Conservation (phyloP, 1,140 invertebrate species). For the Helicoverpa armigera region DNA sequence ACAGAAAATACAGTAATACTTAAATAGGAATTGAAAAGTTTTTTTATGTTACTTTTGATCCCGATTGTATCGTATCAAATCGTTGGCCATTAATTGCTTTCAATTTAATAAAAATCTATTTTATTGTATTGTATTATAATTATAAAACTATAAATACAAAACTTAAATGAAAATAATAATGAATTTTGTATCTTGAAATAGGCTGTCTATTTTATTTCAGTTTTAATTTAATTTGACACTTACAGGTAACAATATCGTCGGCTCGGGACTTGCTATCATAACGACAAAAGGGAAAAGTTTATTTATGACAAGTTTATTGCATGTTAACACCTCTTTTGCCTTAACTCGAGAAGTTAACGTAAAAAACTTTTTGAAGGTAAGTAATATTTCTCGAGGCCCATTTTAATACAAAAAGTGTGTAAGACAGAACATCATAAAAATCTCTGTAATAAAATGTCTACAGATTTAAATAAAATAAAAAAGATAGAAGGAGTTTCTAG, state of each 20-base stretch:
- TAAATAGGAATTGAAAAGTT: too few relatives aligned
- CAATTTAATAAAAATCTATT: too few relatives aligned
- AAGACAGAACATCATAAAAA: slow-evolving; percentile 6
- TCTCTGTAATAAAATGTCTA: neutral
- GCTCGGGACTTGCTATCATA: slow-evolving; percentile 3
- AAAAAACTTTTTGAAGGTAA: slow-evolving; percentile 33
- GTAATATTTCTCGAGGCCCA: slow-evolving; percentile 23
- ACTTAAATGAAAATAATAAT: too few relatives aligned
- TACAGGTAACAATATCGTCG: neutral
- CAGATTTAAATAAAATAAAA: too few relatives aligned
- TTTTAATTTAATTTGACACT: too few relatives aligned
- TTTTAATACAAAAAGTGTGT: slow-evolving; percentile 14
- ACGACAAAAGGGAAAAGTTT: slow-evolving; percentile 16
- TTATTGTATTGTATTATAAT: too few relatives aligned
- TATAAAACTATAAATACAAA: too few relatives aligned
- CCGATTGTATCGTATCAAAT: too few relatives aligned
- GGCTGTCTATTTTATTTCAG: neutral
- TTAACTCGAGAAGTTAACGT: slow-evolving; percentile 27
- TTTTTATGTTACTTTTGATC: too few relatives aligned
- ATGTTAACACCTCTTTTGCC: slow-evolving; percentile 38
- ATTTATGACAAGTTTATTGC: slow-evolving; percentile 34
- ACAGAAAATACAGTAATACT: neutral
- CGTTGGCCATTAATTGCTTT: too few relatives aligned
- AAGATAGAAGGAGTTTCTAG: too few relatives aligned
- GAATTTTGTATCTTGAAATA: too few relatives aligned